Evolutionary conservation across 2,888 invertebrate genomes (phyloP), one percentile per base, ranked within the genome.

Genomic region (Trissolcus japonicus): DNA sequence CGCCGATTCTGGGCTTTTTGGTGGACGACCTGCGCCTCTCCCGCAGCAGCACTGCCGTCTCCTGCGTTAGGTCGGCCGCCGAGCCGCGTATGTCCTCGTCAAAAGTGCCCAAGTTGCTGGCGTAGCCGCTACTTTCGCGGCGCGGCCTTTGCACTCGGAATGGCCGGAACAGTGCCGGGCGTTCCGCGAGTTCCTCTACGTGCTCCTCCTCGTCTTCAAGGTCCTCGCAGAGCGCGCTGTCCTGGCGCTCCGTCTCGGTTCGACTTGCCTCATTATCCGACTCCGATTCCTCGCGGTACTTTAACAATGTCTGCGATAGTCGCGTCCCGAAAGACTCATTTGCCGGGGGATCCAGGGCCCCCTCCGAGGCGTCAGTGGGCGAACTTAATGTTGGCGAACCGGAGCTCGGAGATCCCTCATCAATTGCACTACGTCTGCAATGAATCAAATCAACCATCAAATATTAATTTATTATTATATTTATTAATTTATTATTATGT

Each of bases 401-500:
- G 35, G 84, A 82, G 14, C 84, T 79, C 56, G 87, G 90, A 54
- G 90, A 81, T 59, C 90, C 90, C 79, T 90, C 89, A 81, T 91
- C 91, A 69, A 91, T 87, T 19, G 91, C 91, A 50, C 87, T 83
- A 84, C 90, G 90, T 81, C 91, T 91, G 86, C 1, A 87, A 88
- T 25, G 1, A 21, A 21, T 21, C 21, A 50, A 21, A 21, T 21
- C 4, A 21, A 21, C 21, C 21, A 4, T 21, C 4, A 21, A 21
- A 21, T 9, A 29, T n/a, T n/a, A n/a, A n/a, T n/a, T n/a, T n/a
- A n/a, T n/a, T n/a, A n/a, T n/a, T n/a, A n/a, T n/a, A n/a, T n/a
- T n/a, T n/a, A n/a, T n/a, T n/a, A n/a, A n/a, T n/a, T n/a, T n/a
- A n/a, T n/a, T n/a, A n/a, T n/a, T n/a, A n/a, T n/a, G n/a, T n/a